Evolutionary conservation across 2,888 invertebrate genomes (phyloP).

Genomic region (Acanthosepion esculentum): DNA sequence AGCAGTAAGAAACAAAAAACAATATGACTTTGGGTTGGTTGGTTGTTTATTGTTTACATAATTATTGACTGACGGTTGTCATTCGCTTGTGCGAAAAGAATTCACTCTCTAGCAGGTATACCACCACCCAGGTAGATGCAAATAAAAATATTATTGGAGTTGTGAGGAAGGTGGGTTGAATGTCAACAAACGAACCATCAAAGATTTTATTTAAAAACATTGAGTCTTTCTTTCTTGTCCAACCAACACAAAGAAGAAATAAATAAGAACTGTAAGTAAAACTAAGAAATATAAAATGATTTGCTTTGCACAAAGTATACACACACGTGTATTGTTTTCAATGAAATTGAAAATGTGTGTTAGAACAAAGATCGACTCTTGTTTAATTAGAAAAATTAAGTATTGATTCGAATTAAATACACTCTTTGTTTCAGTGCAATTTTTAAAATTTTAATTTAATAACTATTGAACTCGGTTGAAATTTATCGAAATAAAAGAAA

Average conservation of each 20-base stretch:
- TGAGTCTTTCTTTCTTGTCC: not conserved
- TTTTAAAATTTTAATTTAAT: no score
- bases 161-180: not conserved
- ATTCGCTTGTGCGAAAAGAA: not conserved
- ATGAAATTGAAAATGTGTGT: not conserved
- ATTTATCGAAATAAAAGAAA: no score
- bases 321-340: not conserved
- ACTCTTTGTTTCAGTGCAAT: no score
- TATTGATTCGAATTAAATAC: no score
- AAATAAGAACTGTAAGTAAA: not conserved
- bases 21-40: not conserved
- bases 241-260: not conserved
- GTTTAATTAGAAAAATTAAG: no score
- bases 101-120: not conserved
- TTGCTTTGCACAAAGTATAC: not conserved
- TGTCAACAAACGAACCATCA: not conserved
- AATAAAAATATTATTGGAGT: not conserved
- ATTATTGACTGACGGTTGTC: not conserved
- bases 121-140: not conserved
- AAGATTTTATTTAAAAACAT: not conserved
- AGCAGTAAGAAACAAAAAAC: not conserved
- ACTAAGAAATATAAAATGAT: not conserved
- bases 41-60: not conserved
- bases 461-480: no score
- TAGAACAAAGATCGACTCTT: not conserved